Evolutionary conservation across 1,140 invertebrate species (phyloP).

Genomic region (Bacillus rossius): DNA sequence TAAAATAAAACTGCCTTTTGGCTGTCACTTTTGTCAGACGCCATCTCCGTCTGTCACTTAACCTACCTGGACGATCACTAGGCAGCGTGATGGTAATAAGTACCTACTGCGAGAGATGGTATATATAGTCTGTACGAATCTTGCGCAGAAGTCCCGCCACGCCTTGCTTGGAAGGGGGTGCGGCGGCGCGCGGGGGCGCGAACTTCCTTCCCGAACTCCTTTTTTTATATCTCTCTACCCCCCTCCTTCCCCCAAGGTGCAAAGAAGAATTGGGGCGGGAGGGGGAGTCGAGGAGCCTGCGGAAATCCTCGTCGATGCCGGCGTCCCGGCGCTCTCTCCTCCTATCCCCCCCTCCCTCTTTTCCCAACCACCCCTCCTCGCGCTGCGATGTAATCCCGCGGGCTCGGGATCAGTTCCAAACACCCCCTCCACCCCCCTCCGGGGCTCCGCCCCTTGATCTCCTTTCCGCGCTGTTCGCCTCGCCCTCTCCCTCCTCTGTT

Average conservation of each 20-base stretch:
- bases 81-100: no score
- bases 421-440: conserved; percentile 29
- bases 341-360: not conserved
- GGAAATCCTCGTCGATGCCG: conserved; percentile 9
- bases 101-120: no score
- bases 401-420: conserved; percentile 25
- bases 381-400: conserved; percentile 30
- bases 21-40: no score
- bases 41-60: no score
- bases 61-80: no score
- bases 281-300: not conserved
- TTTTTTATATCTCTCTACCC: not conserved
- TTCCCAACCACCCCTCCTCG: not conserved
- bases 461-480: conserved; percentile 20
- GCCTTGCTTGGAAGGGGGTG: no score
- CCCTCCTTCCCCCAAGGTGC: not conserved
- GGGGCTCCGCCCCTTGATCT: conserved; percentile 10
- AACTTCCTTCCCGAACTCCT: no score
- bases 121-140: no score
- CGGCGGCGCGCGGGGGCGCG: no score
- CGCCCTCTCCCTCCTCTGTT: no score
- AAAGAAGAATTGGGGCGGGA: conserved; percentile 18
- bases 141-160: no score
- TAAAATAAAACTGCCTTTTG: no score
- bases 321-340: not conserved